A percentile compares a stretch with the other conserved stretches of the same genome.
Conservation (phyloP, 2,797 vertebrate genomes). For the Mico argentatus region DNA sequence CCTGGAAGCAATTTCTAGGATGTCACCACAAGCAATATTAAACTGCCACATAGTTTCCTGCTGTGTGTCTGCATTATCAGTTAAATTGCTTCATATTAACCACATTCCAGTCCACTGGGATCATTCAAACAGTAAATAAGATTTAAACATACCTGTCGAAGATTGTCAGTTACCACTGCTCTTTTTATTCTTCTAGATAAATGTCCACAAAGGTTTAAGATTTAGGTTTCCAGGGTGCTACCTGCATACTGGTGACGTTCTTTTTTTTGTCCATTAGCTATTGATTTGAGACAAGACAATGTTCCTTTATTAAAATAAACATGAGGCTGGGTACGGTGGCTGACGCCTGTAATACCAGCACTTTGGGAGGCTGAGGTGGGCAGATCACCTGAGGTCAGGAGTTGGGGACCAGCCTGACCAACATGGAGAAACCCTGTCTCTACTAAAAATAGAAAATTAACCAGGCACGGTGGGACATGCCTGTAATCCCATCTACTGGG, state of each 20-base stretch:
- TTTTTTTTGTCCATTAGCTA: conserved; percentile 8
- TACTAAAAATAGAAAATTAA: conserved; percentile 6
- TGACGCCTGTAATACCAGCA: not conserved
- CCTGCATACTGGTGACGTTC: not conserved
- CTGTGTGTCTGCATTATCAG: conserved; percentile 70
- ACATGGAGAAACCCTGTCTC: not conserved
- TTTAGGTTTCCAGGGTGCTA: conserved; percentile 47
- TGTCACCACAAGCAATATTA: conserved; percentile 78
- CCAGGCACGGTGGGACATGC: not conserved
- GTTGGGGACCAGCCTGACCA: not conserved
- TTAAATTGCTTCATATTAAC: conserved; percentile 76
- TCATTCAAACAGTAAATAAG: conserved; percentile 70
- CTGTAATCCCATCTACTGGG: not conserved
- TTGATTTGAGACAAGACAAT: conserved; percentile 32
- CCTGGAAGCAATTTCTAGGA: conserved; percentile 76
- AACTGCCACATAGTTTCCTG: conserved; percentile 74
- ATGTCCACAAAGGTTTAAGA: conserved; percentile 7
- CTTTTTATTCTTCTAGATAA: conserved; percentile 44
- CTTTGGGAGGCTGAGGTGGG: not conserved
- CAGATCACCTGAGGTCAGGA: not conserved
- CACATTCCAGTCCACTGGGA: conserved; percentile 73
- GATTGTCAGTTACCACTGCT: conserved; percentile 37
- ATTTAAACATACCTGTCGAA: conserved; percentile 73
- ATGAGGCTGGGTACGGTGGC: not conserved
- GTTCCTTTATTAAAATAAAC: conserved; percentile 45